Base-by-base conservation (phyloP, 2,797 vertebrate genomes). In the Rallus crepitans region DNA sequence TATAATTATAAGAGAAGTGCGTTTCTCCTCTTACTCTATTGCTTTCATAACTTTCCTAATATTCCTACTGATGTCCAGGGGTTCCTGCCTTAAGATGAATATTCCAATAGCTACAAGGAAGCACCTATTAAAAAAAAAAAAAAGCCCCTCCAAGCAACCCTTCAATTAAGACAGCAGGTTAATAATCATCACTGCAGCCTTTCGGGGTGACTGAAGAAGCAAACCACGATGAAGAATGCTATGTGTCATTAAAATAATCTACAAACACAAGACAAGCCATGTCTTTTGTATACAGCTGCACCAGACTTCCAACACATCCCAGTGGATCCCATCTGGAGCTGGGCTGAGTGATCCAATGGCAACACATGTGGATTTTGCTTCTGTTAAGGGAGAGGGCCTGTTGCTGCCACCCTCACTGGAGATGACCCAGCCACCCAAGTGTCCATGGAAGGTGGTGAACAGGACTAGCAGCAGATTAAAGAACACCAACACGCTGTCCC, bases 401-500 rank as follows among this genome's bases (percentile, higher is more conserved):
- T 61, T 63, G 59, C 48, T 61, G 63, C 23, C 56, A 50, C 37
- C 31, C 27, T 37, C 1, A 0, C 24, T 45, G 50, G 19, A 12
- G 15, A 61, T 33, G 35, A 76, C 35, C 14, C 1, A 6, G 48
- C 30, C 31, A 9, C 20, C 30, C 47, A 76, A 42, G 61, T 11
- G 65, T 64, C 57, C 30, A 1, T 1, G 8, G 1, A 47, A 59
- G 23, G n/a, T 11, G 42, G 9, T 0, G 0, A n/a, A 50, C 0
- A 3, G 69, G 47, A 35, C 60, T 5, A 24, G 45, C 27, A n/a
- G 64, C 60, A 68, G 57, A 23, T 57, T 17, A 5, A 27, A 39
- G 33, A 6, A 15, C 4, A 4, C 23, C n/a, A 25, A 7, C 28
- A 7, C 21, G 2, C 15, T 47, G 25, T n/a, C 37, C 13, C 42